Evolutionary conservation across 2,888 invertebrate genomes (phyloP).

Genomic region (Drosophila cognata): DNA sequence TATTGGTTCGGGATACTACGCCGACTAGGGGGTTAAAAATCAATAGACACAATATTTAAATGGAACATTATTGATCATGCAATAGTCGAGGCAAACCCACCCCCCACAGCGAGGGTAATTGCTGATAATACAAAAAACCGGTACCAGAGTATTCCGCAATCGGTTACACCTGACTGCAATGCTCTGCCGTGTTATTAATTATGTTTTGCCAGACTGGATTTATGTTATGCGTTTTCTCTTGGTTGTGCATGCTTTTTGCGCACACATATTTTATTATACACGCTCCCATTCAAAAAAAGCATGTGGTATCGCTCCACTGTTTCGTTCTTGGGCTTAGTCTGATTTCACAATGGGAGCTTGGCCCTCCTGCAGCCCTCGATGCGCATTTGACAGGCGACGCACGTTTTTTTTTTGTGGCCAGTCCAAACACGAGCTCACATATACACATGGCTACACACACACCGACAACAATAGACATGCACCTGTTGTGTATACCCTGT

Average conservation of each 20-base stretch:
- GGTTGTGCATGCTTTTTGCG: conserved; percentile 30
- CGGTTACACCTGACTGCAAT: not conserved
- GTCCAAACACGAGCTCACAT: conserved; percentile 17
- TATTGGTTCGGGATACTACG: not conserved
- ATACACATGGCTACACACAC: conserved; percentile 4
- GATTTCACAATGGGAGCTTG: not conserved
- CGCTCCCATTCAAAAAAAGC: conserved; percentile 34
- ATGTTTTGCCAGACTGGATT: not conserved
- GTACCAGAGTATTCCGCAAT: not conserved
- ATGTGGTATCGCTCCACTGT: not conserved
- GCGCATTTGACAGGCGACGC: conserved; percentile 57
- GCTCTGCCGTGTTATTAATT: not conserved
- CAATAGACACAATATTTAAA: too few species aligned
- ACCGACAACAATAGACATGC: not conserved
- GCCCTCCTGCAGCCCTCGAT: conserved; percentile 2
- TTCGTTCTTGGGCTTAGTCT: not conserved
- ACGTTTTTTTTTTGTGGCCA: conserved; percentile 47
- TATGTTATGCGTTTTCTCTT: conserved; percentile 4
- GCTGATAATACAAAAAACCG: not conserved
- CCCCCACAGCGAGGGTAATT: not conserved
- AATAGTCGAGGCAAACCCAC: not conserved
- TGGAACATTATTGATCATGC: not conserved
- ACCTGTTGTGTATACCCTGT: conserved; percentile 14
- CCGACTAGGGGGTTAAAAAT: not conserved
- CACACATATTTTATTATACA: conserved; percentile 57